phyloP scores from a whole-genome alignment of 2,797 vertebrate genomes.

The Hoplostethus atlanticus region DNA sequence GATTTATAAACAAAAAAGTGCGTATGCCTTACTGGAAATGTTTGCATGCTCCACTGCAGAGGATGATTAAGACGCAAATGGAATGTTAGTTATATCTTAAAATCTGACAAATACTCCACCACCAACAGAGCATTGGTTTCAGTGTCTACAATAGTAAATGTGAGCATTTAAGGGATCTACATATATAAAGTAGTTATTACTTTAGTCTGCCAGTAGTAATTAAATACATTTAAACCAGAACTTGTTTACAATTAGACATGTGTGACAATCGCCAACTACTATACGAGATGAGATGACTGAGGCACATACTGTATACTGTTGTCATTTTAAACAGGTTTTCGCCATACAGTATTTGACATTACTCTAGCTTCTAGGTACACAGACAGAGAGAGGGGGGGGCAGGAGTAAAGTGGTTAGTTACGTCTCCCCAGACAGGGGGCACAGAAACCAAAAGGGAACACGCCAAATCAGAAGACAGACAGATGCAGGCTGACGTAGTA shows the following conservation, averaged over 20 bases:
- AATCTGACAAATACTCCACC: no score
- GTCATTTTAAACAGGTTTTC: no score
- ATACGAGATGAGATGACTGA: constrained; percentile 3
- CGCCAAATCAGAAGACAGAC: constrained; percentile 12
- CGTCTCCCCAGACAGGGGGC: constrained; percentile 24
- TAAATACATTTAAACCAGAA: background rate
- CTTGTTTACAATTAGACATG: background rate
- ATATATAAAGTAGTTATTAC: background rate
- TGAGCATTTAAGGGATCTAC: background rate
- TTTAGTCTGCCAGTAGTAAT: background rate
- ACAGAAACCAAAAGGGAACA: constrained; percentile 34
- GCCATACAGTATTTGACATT: background rate
- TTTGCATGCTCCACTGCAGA: constrained; percentile 7
- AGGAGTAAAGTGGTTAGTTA: constrained; percentile 52
- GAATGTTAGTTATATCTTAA: background rate
- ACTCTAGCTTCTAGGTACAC: background rate
- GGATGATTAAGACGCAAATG: background rate
- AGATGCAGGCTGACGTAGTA: background rate
- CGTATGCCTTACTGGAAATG: constrained; percentile 44
- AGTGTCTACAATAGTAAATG: background rate
- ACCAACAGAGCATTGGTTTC: background rate
- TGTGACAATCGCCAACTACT: background rate
- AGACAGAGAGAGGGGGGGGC: constrained; percentile 12
- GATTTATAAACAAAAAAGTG: background rate
- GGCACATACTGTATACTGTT: background rate